A percentile compares a stretch with the other conserved stretches of the same genome.
Evolutionary conservation across 2,113 vertebrate genomes (phyloP).

Genomic region (Fregetta grallaria): DNA sequence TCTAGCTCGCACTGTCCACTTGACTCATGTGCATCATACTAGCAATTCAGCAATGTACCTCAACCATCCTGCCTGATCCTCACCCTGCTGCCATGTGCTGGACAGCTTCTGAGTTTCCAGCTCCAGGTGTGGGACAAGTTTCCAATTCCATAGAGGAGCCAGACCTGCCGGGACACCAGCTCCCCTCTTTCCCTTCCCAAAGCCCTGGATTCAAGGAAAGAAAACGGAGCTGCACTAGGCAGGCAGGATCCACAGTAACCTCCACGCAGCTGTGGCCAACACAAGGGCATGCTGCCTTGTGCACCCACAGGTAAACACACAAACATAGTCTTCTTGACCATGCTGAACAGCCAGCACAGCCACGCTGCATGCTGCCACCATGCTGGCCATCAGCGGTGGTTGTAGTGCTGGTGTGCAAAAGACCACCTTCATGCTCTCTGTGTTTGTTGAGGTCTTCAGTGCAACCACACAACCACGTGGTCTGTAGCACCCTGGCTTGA

Average conservation of each 20-base stretch:
- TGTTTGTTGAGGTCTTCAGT: neutral
- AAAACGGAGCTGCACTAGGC: neutral
- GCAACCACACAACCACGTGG: neutral
- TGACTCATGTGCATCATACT: neutral
- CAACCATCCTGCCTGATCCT: neutral
- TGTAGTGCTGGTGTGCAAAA: neutral
- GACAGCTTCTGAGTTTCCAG: neutral
- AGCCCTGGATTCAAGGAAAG: neutral
- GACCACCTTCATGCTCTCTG: neutral
- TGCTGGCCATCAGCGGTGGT: neutral
- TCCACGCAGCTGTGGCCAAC: neutral
- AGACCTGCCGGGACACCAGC: neutral
- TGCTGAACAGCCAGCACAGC: neutral
- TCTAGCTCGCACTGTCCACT: neutral
- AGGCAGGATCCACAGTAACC: neutral
- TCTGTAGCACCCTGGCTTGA: neutral
- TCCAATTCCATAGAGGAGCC: too few species aligned
- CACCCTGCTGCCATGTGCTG: neutral
- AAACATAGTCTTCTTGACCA: neutral
- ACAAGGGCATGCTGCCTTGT: neutral
- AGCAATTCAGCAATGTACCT: neutral
- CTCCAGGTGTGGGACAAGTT: neutral
- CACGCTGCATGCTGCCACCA: neutral
- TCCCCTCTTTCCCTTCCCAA: neutral
- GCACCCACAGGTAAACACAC: neutral